Evolutionary conservation across 2,797 vertebrate species (phyloP).

Genomic region (Meriones psammophilus): DNA sequence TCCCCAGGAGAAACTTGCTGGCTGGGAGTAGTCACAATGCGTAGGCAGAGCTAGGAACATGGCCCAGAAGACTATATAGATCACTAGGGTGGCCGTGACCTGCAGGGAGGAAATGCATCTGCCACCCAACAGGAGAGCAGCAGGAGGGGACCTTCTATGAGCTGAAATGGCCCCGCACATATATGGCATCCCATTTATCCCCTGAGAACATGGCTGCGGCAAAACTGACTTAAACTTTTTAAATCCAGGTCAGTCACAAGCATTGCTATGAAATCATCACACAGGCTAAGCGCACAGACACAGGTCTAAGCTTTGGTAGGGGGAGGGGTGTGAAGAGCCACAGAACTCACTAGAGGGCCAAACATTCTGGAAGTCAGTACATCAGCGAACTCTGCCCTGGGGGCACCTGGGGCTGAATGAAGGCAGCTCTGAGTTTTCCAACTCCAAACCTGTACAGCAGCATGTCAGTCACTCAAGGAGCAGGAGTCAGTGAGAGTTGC

Average conservation of each 20-base stretch:
- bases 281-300: neutral
- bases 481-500: neutral
- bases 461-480: neutral
- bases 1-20: neutral
- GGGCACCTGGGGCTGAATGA: neutral
- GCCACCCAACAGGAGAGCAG: neutral
- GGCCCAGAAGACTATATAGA: neutral
- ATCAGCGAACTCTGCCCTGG: neutral
- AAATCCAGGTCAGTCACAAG: neutral
- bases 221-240: conserved; percentile 23
- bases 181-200: neutral
- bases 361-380: neutral
- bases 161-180: neutral
- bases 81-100: neutral
- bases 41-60: neutral
- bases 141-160: neutral
- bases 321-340: neutral
- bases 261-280: neutral
- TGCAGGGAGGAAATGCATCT: neutral
- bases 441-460: conserved; percentile 7
- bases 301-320: neutral
- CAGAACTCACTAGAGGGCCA: neutral
- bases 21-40: neutral
- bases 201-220: neutral
- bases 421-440: conserved; percentile 31